These are phyloP conservation scores for Caprella mutica DNA, from an alignment of 2,888 invertebrate species.

Conservation along the genomic window DNA sequence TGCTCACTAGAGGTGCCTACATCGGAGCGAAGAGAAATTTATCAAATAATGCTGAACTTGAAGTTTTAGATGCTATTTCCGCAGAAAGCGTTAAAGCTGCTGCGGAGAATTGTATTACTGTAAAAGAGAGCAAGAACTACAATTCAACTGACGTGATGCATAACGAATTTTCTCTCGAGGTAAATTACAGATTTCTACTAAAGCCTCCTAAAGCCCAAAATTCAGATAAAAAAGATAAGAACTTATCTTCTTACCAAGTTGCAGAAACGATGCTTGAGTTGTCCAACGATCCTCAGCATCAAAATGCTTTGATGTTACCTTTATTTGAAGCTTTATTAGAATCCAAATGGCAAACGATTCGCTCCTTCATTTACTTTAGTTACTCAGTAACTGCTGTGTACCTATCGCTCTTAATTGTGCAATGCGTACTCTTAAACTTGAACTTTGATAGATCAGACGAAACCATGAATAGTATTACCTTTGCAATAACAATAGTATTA, in stretches of 20 bases:
- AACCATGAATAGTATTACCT: not conserved
- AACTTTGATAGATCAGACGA: not conserved
- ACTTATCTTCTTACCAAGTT: not conserved
- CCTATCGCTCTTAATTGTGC: not conserved
- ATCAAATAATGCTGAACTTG: not conserved
- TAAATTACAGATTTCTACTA: constrained; percentile 1
- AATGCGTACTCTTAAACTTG: not conserved
- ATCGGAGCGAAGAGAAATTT: not conserved
- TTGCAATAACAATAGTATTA: not conserved
- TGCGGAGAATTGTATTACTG: not conserved
- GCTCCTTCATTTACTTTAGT: not conserved
- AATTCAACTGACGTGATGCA: not conserved
- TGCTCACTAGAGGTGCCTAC: not conserved
- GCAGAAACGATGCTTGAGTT: constrained; percentile 4
- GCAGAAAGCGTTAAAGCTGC: not conserved
- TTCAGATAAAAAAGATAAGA: not conserved
- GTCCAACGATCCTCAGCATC: not conserved
- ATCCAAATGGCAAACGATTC: not conserved
- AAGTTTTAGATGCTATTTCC: not conserved
- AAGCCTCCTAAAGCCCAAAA: not conserved
- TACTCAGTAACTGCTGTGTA: not conserved
- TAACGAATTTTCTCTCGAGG: not conserved
- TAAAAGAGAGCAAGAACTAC: not conserved
- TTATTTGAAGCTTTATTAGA: not conserved
- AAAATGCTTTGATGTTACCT: not conserved